phyloP scores from a whole-genome alignment of 1,140 invertebrate species.

The Lepidurus apus region DNA sequence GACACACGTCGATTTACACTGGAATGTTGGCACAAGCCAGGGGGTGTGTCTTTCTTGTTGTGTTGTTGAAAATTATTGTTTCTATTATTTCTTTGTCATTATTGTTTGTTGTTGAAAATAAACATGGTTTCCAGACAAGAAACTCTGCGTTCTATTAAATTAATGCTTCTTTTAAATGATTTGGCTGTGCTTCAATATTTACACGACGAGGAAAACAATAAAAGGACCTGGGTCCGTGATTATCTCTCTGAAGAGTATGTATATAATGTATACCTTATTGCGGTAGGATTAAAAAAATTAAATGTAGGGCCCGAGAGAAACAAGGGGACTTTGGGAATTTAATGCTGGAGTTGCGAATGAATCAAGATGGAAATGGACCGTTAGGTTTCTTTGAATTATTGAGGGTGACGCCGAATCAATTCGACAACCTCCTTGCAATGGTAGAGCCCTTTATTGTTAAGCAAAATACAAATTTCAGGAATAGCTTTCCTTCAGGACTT shows the following conservation, averaged over 20 bases:
- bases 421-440: no score
- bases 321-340: no score
- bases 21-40: constrained; percentile 4
- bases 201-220: not conserved
- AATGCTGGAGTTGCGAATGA: no score
- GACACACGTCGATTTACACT: not conserved
- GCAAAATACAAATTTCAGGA: not conserved
- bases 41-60: not conserved
- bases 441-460: not conserved
- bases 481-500: not conserved
- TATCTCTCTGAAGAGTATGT: constrained; percentile 6
- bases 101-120: not conserved
- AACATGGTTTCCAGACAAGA: not conserved
- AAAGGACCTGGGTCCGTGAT: not conserved
- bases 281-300: not conserved
- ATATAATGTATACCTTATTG: not conserved
- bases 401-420: no score
- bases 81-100: not conserved
- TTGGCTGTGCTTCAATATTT: not conserved
- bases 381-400: no score
- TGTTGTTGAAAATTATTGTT: not conserved
- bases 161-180: constrained; percentile 7
- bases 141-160: constrained; percentile 1
- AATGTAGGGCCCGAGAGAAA: not conserved
- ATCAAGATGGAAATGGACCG: no score